These are phyloP conservation scores for Lagopus leucura DNA, from an alignment of 2,113 vertebrate genomes.

Conservation along the genomic window DNA sequence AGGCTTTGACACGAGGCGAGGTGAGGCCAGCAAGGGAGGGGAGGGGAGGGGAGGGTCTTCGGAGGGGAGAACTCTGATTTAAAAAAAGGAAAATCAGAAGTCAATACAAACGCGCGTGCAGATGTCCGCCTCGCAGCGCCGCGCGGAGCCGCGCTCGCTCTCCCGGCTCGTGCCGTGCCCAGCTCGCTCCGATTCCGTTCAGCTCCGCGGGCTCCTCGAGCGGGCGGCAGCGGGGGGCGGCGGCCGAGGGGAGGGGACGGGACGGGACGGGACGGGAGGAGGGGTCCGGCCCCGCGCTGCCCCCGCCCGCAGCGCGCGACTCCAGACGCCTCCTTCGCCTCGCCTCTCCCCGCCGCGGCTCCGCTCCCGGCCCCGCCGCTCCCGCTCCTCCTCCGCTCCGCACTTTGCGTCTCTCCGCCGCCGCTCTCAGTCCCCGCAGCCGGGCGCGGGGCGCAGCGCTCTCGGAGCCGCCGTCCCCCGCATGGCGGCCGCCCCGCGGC, in stretches of 20 bases:
- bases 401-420: not conserved
- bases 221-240: not conserved
- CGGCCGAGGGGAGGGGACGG: not conserved
- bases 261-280: not conserved
- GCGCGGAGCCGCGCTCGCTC: not conserved
- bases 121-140: not conserved
- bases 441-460: not conserved
- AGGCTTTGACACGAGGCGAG: not conserved
- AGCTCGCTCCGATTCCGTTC: no score
- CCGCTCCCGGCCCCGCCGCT: not conserved
- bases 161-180: no score
- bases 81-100: no score
- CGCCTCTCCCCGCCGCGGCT: not conserved
- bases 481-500: not conserved
- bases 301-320: slow-evolving; percentile 8
- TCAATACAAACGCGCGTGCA: not conserved
- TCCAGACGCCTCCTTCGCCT: not conserved
- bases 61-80: no score
- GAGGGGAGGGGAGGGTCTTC: no score
- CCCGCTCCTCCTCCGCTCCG: not conserved
- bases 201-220: no score
- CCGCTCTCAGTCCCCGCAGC: not conserved
- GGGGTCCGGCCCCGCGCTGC: not conserved
- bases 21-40: no score
- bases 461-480: not conserved